Percentiles rank a stretch among this genome's conserved stretches.
Evolutionary conservation across 1,140 invertebrate species (phyloP).

Genomic region (Dreissena rostriformis): DNA sequence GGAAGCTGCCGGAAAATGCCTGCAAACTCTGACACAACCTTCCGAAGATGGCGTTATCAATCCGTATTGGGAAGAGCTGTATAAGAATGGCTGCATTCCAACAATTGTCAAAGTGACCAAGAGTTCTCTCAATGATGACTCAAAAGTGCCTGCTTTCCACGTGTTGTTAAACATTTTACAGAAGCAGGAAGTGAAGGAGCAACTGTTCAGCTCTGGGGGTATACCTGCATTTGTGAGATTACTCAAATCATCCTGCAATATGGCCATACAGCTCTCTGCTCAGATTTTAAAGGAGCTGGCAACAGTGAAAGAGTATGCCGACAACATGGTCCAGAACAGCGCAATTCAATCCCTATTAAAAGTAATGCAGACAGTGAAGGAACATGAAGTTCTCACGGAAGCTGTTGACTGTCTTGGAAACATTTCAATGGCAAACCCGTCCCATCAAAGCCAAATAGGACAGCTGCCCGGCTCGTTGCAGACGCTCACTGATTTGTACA

Average conservation of each 20-base stretch:
- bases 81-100: slow-evolving; percentile 71
- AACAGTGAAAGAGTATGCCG: slow-evolving; percentile 66
- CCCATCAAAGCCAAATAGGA: slow-evolving; percentile 68
- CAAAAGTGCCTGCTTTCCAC: slow-evolving; percentile 73
- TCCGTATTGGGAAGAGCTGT: slow-evolving; percentile 69
- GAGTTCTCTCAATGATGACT: slow-evolving; percentile 65
- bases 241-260: slow-evolving; percentile 69
- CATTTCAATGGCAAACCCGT: slow-evolving; percentile 66
- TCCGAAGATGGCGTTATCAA: slow-evolving; percentile 64
- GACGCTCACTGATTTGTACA: slow-evolving; percentile 70
- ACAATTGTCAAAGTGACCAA: slow-evolving; percentile 75
- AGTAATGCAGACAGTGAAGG: slow-evolving; percentile 70
- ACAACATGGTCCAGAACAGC: slow-evolving; percentile 69
- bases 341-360: slow-evolving; percentile 73
- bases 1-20: slow-evolving; percentile 74
- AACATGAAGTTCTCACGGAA: slow-evolving; percentile 74
- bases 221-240: slow-evolving; percentile 71
- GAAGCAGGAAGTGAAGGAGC: slow-evolving; percentile 73
- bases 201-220: slow-evolving; percentile 71
- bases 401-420: slow-evolving; percentile 71
- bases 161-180: slow-evolving; percentile 75
- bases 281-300: slow-evolving; percentile 69
- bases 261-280: slow-evolving; percentile 69
- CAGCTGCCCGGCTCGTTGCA: slow-evolving; percentile 64
- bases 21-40: slow-evolving; percentile 73